Percentiles rank a stretch among this genome's conserved stretches.
Evolutionary conservation across 2,888 invertebrate species (phyloP).

Genomic region (Acleris holmiana): DNA sequence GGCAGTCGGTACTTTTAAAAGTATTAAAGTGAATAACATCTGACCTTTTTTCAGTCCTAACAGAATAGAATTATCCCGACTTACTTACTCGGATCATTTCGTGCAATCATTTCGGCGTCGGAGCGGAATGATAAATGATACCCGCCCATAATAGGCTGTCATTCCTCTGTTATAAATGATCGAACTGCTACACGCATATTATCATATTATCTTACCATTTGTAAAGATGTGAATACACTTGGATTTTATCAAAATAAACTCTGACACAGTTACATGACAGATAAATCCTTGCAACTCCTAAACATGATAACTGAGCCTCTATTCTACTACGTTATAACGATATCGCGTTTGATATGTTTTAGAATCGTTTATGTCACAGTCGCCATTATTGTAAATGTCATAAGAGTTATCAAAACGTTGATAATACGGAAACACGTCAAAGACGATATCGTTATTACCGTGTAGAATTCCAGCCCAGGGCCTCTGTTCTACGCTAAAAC

Average conservation of each 20-base stretch:
- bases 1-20: background rate
- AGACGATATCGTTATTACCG: no score
- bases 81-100: constrained; percentile 33
- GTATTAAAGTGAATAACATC: background rate
- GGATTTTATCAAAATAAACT: background rate
- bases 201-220: constrained; percentile 38
- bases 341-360: no score
- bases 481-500: no score
- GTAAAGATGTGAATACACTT: constrained; percentile 18
- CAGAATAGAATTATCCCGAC: constrained; percentile 14
- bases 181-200: constrained; percentile 43
- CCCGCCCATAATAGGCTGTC: constrained; percentile 57
- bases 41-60: constrained; percentile 3
- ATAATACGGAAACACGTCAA: no score
- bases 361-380: no score
- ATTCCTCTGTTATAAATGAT: constrained; percentile 55
- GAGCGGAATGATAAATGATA: constrained; percentile 48
- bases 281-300: no score
- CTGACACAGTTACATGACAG: no score
- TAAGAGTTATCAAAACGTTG: no score
- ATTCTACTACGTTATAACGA: no score
- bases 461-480: no score
- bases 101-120: constrained; percentile 29
- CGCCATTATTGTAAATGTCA: no score
- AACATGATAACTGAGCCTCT: no score